These are phyloP conservation scores for Agrotis puta DNA, from an alignment of 2,888 invertebrate genomes.

Conservation along the genomic window DNA sequence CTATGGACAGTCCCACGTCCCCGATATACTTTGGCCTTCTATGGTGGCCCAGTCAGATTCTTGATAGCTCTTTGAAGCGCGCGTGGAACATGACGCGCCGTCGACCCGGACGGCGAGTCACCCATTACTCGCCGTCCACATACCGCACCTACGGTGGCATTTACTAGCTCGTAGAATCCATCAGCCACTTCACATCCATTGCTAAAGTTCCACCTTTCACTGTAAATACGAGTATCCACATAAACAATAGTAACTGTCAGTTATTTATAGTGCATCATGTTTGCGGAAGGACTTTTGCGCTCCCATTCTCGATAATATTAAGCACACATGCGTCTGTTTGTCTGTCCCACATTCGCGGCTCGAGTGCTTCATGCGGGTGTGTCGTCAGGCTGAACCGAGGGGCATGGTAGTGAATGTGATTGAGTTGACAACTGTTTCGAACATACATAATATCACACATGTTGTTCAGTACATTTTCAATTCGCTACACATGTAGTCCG, in stretches of 20 bases:
- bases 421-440: background rate
- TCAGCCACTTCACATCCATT: background rate
- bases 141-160: no score
- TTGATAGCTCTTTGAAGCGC: no score
- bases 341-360: slow-evolving; percentile 44
- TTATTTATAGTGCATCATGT: slow-evolving; percentile 55
- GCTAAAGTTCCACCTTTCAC: slow-evolving; percentile 6
- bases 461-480: no score
- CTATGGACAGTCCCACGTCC: no score
- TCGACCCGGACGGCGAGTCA: no score
- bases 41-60: no score
- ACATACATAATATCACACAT: no score
- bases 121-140: no score
- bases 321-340: slow-evolving; percentile 51
- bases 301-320: slow-evolving; percentile 47
- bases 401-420: slow-evolving; percentile 10
- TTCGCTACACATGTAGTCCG: no score
- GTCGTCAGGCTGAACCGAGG: slow-evolving; percentile 6
- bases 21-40: no score
- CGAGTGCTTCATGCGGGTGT: slow-evolving; percentile 29
- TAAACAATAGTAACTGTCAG: slow-evolving; percentile 17
- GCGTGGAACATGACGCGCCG: no score
- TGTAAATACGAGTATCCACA: background rate
- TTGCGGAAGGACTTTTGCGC: slow-evolving; percentile 37
- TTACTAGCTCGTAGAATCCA: background rate